Conservation (phyloP, 2,797 vertebrate species). For the Agapornis canus region DNA sequence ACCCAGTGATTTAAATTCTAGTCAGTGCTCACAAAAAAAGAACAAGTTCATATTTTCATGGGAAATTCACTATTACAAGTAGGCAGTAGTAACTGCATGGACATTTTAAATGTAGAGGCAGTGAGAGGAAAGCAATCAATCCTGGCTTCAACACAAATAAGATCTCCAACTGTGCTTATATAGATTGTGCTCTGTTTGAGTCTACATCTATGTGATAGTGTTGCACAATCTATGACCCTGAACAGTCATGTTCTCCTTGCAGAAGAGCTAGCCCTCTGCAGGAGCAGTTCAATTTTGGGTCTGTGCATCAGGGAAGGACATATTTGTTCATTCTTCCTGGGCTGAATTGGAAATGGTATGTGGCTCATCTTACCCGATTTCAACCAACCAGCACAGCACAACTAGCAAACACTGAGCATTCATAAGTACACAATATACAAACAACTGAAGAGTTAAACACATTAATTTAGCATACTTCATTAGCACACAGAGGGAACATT, state of each 20-base stretch:
- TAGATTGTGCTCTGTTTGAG: neutral
- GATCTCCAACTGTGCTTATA: slow-evolving; percentile 16
- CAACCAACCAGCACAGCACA: neutral
- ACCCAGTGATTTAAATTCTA: neutral
- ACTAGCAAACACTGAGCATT: neutral
- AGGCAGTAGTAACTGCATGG: neutral
- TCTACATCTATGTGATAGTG: neutral
- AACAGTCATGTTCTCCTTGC: neutral
- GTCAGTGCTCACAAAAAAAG: neutral
- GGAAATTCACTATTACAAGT: neutral
- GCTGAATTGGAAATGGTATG: neutral
- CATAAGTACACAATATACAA: neutral
- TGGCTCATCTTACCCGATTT: neutral
- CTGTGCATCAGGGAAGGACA: neutral
- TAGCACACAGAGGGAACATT: neutral
- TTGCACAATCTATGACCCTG: neutral
- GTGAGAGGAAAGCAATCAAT: neutral
- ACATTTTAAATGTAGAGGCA: neutral
- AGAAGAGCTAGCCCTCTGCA: neutral
- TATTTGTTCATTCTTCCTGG: neutral
- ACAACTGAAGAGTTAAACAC: neutral
- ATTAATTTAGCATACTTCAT: neutral
- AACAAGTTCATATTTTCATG: neutral
- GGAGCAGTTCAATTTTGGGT: neutral
- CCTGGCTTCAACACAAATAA: neutral